Percentiles rank a stretch among this genome's conserved stretches.
phyloP scores from a whole-genome alignment of 2,797 vertebrate genomes.

The Pseudopleuronectes americanus region DNA sequence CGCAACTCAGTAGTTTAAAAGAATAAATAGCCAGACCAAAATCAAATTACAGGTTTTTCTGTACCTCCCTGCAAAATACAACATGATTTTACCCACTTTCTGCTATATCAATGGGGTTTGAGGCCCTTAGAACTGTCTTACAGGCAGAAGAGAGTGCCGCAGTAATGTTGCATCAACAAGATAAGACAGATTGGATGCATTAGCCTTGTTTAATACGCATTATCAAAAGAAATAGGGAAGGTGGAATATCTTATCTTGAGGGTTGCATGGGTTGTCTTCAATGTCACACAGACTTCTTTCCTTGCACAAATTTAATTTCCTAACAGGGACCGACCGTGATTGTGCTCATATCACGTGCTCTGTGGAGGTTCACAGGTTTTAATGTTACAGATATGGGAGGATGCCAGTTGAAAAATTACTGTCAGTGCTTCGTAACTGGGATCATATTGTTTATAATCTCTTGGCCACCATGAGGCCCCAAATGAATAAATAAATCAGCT shows the following conservation, averaged over 20 bases:
- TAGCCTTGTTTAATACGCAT: conserved; percentile 6
- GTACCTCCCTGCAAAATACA: no score
- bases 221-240: background rate
- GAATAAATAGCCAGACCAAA: no score
- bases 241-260: no score
- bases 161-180: background rate
- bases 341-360: background rate
- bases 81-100: background rate
- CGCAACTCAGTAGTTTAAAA: no score
- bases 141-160: background rate
- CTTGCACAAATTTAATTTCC: background rate
- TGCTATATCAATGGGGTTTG: background rate
- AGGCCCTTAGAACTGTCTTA: conserved; percentile 6
- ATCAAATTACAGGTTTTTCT: background rate
- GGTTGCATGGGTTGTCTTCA: no score
- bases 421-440: no score
- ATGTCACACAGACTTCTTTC: background rate
- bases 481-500: no score
- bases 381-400: background rate
- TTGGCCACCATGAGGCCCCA: no score
- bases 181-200: background rate
- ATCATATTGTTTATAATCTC: no score
- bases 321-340: background rate
- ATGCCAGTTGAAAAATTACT: no score
- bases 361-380: background rate